phyloP scores from a whole-genome alignment of 1,140 invertebrate genomes.

The Druon quercuslanigerum region DNA sequence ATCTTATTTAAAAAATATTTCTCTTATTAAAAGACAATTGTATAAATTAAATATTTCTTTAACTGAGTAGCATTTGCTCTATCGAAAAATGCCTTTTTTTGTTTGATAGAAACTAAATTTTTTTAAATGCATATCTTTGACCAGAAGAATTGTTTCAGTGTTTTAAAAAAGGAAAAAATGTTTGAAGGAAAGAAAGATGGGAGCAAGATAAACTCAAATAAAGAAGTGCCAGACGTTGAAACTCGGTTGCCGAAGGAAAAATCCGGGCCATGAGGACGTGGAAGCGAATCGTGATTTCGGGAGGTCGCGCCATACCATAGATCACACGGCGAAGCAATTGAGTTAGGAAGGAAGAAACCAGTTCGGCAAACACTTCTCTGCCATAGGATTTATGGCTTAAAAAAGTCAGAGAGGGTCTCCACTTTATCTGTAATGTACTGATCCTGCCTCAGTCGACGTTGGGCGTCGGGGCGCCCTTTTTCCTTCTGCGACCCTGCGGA shows the following conservation, averaged over 20 bases:
- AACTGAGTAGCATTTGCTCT: no score
- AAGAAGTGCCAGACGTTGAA: not conserved
- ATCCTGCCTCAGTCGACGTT: constrained; percentile 70
- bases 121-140: no score
- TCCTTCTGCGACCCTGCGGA: constrained; percentile 46
- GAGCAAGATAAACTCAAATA: constrained; percentile 14
- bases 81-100: no score
- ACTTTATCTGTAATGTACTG: constrained; percentile 76
- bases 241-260: constrained; percentile 36
- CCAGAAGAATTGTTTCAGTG: no score
- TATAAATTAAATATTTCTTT: no score
- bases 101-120: no score
- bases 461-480: constrained; percentile 46
- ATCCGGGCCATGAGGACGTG: constrained; percentile 62
- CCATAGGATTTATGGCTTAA: constrained; percentile 73
- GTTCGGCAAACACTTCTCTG: constrained; percentile 74
- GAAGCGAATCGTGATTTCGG: constrained; percentile 67
- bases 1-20: no score
- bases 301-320: constrained; percentile 65
- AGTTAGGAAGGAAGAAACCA: constrained; percentile 76
- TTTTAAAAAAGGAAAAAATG: no score
- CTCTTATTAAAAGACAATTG: no score
- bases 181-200: no score
- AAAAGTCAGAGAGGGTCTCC: constrained; percentile 73
- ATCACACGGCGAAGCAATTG: constrained; percentile 73